Evolutionary conservation across 2,113 vertebrate species (phyloP).

Genomic region (Rhinoptilus africanus): DNA sequence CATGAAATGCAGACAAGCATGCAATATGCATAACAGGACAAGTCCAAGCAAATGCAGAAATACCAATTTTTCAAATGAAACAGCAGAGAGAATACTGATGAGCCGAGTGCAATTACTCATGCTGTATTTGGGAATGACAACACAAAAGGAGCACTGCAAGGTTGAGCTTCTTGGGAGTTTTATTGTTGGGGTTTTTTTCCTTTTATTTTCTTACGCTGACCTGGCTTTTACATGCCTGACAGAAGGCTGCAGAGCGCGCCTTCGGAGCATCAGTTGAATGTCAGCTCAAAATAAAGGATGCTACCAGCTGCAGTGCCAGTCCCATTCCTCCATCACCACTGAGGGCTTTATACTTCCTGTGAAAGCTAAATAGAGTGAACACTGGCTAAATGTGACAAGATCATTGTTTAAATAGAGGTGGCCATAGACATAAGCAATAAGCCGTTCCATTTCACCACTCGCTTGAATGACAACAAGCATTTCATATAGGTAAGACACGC

Average conservation of each 20-base stretch:
- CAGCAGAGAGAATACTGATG: background rate
- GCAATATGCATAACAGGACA: background rate
- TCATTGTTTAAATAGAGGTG: background rate
- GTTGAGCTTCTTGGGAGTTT: background rate
- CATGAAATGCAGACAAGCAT: background rate
- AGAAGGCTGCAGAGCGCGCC: background rate
- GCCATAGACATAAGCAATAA: background rate
- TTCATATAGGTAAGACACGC: background rate
- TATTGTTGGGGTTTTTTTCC: background rate
- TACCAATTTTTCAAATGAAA: slow-evolving; percentile 6
- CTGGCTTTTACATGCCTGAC: background rate
- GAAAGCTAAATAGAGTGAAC: background rate
- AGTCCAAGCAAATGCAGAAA: background rate
- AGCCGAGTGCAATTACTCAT: background rate
- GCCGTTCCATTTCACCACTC: background rate
- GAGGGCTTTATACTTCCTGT: background rate
- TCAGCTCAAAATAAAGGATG: background rate
- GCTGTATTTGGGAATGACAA: background rate
- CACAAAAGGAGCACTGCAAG: background rate
- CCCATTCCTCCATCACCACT: background rate
- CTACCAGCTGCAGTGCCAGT: background rate
- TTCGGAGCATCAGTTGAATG: background rate
- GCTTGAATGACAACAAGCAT: background rate
- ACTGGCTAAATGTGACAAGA: background rate
- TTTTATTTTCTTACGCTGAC: background rate